These are phyloP conservation scores for Gymnothorax reevesii DNA, from an alignment of 2,797 vertebrate genomes.

Conservation along the genomic window DNA sequence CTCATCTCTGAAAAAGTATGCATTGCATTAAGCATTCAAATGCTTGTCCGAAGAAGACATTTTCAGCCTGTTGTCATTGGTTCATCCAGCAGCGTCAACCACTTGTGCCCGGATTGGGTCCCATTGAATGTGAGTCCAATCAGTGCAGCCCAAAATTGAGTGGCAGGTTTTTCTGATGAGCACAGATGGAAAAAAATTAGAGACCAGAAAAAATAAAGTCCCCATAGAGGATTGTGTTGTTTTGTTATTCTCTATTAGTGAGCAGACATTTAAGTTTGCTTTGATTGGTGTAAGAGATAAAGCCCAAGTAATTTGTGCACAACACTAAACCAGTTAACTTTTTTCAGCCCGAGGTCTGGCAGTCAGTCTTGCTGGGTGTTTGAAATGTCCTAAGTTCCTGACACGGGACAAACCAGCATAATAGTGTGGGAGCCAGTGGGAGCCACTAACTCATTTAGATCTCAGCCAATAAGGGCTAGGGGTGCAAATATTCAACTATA, in stretches of 20 bases:
- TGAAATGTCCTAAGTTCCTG: neutral
- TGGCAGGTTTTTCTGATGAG: neutral
- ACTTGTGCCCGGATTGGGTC: neutral
- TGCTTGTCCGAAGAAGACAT: neutral
- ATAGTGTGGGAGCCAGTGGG: slow-evolving; percentile 60
- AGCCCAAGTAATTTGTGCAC: too few relatives aligned
- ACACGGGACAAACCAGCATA: slow-evolving; percentile 37
- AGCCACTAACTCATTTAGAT: slow-evolving; percentile 53
- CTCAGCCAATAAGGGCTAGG: slow-evolving; percentile 59
- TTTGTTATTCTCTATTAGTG: slow-evolving; percentile 3
- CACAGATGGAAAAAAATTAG: slow-evolving; percentile 6
- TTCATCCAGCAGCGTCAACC: neutral
- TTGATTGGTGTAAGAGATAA: neutral
- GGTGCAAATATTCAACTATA: slow-evolving; percentile 58
- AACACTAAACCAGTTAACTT: neutral
- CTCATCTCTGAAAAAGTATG: slow-evolving; percentile 19
- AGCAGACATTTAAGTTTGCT: neutral
- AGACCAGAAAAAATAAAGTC: slow-evolving; percentile 26
- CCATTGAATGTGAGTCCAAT: neutral
- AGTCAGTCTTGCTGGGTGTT: neutral
- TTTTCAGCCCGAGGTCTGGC: neutral
- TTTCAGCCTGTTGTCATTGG: neutral
- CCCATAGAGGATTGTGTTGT: neutral
- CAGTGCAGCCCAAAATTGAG: neutral
- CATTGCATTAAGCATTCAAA: neutral